phyloP scores from a whole-genome alignment of 2,888 invertebrate genomes.

The Lepidocyrtoides sp. region DNA sequence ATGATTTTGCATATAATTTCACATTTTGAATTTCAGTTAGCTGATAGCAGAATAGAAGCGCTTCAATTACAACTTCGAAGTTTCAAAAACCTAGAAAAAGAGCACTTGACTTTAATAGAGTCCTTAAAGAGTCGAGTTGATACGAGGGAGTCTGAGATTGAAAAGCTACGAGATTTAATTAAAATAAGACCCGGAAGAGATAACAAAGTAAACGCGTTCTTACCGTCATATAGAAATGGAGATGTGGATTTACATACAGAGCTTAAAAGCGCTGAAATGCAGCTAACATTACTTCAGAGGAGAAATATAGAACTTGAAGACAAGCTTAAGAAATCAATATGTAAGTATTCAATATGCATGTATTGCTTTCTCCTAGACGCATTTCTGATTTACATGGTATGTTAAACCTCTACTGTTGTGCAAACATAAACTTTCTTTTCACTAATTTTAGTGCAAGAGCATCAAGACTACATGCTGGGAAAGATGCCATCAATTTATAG shows the following conservation, averaged over 20 bases:
- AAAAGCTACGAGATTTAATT: conserved; percentile 77
- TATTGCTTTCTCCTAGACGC: background rate
- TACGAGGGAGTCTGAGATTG: conserved; percentile 82
- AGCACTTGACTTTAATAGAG: conserved; percentile 75
- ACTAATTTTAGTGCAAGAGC: conserved; percentile 79
- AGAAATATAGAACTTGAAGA: conserved; percentile 84
- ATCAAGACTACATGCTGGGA: conserved; percentile 81
- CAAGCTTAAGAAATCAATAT: conserved; percentile 80
- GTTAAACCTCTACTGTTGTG: background rate
- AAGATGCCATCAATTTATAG: background rate
- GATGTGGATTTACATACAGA: conserved; percentile 71
- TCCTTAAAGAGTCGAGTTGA: conserved; percentile 80
- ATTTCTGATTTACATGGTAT: background rate
- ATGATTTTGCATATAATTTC: too few relatives aligned
- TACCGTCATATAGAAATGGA: background rate
- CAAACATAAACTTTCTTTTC: background rate
- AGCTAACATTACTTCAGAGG: conserved; percentile 82
- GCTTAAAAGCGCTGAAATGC: conserved; percentile 83
- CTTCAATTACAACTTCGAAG: conserved; percentile 82
- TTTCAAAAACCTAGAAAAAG: conserved; percentile 79
- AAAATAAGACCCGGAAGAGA: conserved; percentile 79
- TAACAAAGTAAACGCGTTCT: conserved; percentile 61
- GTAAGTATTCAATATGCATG: conserved; percentile 72
- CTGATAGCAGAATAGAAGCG: conserved; percentile 84
- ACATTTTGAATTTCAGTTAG: conserved; percentile 79